These are phyloP conservation scores for Nyctalus aviator DNA, from an alignment of 2,797 vertebrate species.

Conservation along the genomic window DNA sequence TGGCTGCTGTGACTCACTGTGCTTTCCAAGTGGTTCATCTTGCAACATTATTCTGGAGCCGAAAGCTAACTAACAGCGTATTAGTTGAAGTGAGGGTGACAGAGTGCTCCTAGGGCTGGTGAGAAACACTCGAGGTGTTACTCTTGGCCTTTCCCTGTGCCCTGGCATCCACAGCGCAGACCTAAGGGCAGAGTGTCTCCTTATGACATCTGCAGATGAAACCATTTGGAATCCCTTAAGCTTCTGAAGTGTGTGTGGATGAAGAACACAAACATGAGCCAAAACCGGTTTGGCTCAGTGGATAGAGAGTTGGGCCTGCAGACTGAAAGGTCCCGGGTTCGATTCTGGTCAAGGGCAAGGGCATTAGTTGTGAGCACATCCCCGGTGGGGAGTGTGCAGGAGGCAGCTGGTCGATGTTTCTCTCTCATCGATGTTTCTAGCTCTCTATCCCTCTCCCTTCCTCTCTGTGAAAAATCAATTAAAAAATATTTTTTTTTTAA, in stretches of 20 bases:
- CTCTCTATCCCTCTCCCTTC: too few relatives aligned
- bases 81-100: not conserved
- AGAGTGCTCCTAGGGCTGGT: not conserved
- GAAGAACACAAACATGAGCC: not conserved
- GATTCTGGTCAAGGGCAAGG: too few relatives aligned
- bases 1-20: not conserved
- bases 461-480: too few relatives aligned
- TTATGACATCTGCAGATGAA: not conserved
- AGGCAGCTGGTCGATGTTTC: too few relatives aligned
- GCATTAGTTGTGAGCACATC: too few relatives aligned
- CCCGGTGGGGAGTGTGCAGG: too few relatives aligned
- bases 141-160: not conserved
- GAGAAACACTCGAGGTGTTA: not conserved
- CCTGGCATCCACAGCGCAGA: not conserved
- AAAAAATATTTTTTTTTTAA: too few relatives aligned
- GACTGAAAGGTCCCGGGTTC: too few relatives aligned
- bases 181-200: not conserved
- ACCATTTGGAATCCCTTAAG: not conserved
- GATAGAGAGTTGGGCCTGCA: too few relatives aligned
- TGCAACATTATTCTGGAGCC: conserved; percentile 16
- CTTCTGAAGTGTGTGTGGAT: not conserved
- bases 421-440: too few relatives aligned
- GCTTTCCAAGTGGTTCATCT: not conserved
- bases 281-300: too few relatives aligned
- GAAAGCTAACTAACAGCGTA: not conserved